A percentile compares a stretch with the other conserved stretches of the same genome.
phyloP scores from a whole-genome alignment of 64 coral and sea anemone genomes.

The Platygyra sinensis region DNA sequence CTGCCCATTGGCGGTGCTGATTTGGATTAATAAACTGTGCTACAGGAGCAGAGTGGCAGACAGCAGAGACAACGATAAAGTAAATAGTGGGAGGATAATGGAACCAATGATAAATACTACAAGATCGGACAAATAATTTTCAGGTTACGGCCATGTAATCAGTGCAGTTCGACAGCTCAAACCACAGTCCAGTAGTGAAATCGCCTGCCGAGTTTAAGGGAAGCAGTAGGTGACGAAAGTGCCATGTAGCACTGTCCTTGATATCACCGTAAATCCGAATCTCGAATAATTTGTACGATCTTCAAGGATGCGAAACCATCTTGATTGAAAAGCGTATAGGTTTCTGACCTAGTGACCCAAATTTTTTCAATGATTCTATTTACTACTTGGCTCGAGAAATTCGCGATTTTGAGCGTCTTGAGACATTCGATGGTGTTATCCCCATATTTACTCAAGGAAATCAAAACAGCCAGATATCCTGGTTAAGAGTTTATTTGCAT shows the following conservation, averaged over 20 bases:
- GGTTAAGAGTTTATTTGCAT: slow-evolving; percentile 84
- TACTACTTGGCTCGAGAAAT: slow-evolving; percentile 20
- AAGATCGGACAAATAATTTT: slow-evolving; percentile 5
- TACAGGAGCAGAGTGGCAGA: neutral
- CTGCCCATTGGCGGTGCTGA: slow-evolving; percentile 31
- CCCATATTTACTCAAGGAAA: slow-evolving; percentile 62
- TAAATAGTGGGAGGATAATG: slow-evolving; percentile 57
- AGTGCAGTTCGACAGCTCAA: neutral
- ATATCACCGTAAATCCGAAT: neutral
- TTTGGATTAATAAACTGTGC: slow-evolving; percentile 27
- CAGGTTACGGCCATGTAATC: neutral
- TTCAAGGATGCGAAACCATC: neutral
- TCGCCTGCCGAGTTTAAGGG: neutral
- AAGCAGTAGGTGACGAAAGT: neutral
- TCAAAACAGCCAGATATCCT: slow-evolving; percentile 77
- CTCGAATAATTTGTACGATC: neutral
- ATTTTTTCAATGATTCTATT: slow-evolving; percentile 26
- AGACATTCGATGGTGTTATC: slow-evolving; percentile 36
- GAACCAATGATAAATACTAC: slow-evolving; percentile 2
- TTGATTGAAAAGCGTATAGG: neutral
- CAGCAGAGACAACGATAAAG: neutral
- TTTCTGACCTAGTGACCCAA: slow-evolving; percentile 55
- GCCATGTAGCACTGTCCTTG: neutral
- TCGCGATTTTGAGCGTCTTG: slow-evolving; percentile 20
- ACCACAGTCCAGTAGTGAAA: neutral